These are phyloP conservation scores for Eupithecia centaureata DNA, from an alignment of 2,888 invertebrate genomes.

Conservation along the genomic window DNA sequence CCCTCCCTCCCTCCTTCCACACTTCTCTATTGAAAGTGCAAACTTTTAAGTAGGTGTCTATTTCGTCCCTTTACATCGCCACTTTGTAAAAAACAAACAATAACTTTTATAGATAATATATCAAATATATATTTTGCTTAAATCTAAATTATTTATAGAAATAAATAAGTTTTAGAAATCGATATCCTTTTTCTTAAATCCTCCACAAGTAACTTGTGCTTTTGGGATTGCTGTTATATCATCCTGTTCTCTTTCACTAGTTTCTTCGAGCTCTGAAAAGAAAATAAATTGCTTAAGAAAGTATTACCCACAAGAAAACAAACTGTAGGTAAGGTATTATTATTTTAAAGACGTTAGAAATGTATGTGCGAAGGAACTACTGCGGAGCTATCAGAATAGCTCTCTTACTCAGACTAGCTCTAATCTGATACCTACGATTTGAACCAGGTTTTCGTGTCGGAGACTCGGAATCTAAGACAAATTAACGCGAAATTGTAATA, in stretches of 20 bases:
- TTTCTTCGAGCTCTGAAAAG: constrained; percentile 61
- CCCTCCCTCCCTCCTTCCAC: too few species aligned
- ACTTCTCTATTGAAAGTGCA: too few species aligned
- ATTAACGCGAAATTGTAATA: too few species aligned
- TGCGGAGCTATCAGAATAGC: too few species aligned
- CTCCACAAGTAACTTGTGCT: constrained; percentile 81
- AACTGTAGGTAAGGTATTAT: neutral
- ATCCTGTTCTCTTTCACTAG: constrained; percentile 85
- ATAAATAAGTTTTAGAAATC: constrained; percentile 80
- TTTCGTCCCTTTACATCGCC: too few species aligned
- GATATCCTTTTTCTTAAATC: constrained; percentile 84
- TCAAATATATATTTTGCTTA: constrained; percentile 21
- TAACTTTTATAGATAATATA: neutral
- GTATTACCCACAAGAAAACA: neutral
- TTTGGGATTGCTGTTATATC: constrained; percentile 80
- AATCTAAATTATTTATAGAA: neutral
- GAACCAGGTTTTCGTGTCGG: too few species aligned
- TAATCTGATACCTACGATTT: too few species aligned
- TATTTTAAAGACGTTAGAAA: neutral
- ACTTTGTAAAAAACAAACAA: too few species aligned
- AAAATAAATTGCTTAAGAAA: neutral
- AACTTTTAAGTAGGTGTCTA: too few species aligned
- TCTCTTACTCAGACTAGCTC: too few species aligned
- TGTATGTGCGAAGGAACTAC: too few species aligned
- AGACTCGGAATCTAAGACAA: too few species aligned